Evolutionary conservation across 2,797 vertebrate genomes (phyloP).

Genomic region (Tarsius wallacei): DNA sequence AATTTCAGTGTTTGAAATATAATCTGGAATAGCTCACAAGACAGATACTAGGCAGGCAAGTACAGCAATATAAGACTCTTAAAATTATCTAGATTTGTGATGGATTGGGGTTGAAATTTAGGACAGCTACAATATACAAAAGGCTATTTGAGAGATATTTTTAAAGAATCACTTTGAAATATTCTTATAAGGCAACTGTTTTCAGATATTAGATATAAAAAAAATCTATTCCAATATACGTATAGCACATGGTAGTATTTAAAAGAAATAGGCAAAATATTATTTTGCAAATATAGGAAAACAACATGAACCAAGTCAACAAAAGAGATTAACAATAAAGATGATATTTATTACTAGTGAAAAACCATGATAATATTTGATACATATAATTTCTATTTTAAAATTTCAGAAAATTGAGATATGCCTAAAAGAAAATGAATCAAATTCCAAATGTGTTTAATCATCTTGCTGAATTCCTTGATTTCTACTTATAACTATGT

Average conservation of each 20-base stretch:
- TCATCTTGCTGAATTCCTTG: slow-evolving; percentile 51
- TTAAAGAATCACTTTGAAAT: not conserved
- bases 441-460: slow-evolving; percentile 50
- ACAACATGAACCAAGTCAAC: not conserved
- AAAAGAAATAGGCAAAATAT: slow-evolving; percentile 16
- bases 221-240: not conserved
- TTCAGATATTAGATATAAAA: slow-evolving; percentile 32
- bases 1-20: not conserved
- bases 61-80: not conserved
- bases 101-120: not conserved
- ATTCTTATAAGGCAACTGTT: not conserved
- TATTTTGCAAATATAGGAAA: slow-evolving; percentile 12
- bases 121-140: not conserved
- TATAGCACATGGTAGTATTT: not conserved
- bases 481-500: slow-evolving; percentile 60
- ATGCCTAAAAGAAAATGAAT: slow-evolving; percentile 23
- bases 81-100: not conserved
- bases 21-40: not conserved
- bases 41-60: not conserved
- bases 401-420: not conserved
- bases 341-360: not conserved
- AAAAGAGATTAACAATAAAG: slow-evolving; percentile 8
- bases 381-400: not conserved
- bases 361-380: not conserved
- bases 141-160: not conserved